Percentiles rank a stretch among this genome's conserved stretches.
Evolutionary conservation across 2,888 invertebrate species (phyloP).

Genomic region (Noctua fimbriata): DNA sequence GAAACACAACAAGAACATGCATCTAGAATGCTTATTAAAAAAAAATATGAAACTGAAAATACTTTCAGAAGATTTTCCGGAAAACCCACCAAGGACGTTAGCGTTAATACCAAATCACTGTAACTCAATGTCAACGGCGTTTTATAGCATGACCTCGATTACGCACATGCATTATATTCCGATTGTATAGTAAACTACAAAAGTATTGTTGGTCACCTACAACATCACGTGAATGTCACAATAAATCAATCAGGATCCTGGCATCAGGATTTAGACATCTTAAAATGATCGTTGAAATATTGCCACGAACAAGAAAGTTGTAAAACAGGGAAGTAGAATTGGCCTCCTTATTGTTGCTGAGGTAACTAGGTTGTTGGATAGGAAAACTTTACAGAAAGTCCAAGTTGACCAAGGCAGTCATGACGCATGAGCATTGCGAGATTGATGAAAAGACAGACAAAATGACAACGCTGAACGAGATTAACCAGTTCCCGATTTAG

Average conservation of each 20-base stretch:
- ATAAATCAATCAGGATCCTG: conserved; percentile 21
- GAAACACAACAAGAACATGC: not conserved
- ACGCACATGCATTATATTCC: conserved; percentile 66
- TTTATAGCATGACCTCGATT: conserved; percentile 77
- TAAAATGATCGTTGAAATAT: not conserved
- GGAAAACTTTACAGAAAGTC: not conserved
- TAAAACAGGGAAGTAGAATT: not conserved
- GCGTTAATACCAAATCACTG: conserved; percentile 66
- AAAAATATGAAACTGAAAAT: not conserved
- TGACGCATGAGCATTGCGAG: not conserved
- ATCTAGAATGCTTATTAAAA: not conserved
- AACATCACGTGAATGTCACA: conserved; percentile 36
- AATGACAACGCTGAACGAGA: conserved; percentile 7
- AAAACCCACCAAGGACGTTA: conserved; percentile 39
- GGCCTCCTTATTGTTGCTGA: not conserved
- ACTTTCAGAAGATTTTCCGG: conserved; percentile 6
- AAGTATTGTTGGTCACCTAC: conserved; percentile 42
- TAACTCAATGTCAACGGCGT: conserved; percentile 82
- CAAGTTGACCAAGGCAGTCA: not conserved
- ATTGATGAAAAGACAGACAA: not conserved
- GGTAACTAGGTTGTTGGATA: not conserved
- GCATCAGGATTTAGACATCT: not conserved
- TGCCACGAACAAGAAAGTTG: not conserved
- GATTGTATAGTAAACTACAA: conserved; percentile 57
- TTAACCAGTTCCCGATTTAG: conserved; percentile 31